Conservation (phyloP, 2,888 invertebrate genomes). For the Bedellia somnulentella region DNA sequence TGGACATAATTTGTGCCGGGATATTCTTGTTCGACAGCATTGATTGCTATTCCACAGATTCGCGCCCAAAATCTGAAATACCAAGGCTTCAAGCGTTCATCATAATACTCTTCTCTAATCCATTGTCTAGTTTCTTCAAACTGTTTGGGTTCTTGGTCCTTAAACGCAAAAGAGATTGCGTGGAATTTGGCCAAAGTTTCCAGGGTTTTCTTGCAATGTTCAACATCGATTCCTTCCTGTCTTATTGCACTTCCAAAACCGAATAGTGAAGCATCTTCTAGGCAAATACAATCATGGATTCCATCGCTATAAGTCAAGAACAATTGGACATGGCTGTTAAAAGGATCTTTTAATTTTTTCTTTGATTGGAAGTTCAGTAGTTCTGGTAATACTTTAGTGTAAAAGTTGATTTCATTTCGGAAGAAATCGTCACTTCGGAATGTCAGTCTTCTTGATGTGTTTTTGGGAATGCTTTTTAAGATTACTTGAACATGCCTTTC, state of each 20-base stretch:
- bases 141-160: constrained; percentile 49
- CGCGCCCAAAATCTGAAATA: constrained; percentile 55
- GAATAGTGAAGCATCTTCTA: constrained; percentile 53
- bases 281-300: constrained; percentile 52
- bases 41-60: constrained; percentile 54
- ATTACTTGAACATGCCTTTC: constrained; percentile 51
- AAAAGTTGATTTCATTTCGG: constrained; percentile 70
- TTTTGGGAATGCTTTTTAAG: constrained; percentile 68
- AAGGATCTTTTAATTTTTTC: constrained; percentile 42
- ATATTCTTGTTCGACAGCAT: constrained; percentile 67
- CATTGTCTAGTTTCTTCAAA: constrained; percentile 37
- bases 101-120: constrained; percentile 63
- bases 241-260: constrained; percentile 35
- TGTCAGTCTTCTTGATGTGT: constrained; percentile 62
- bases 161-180: constrained; percentile 62
- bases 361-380: constrained; percentile 40
- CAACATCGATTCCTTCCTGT: constrained; percentile 50
- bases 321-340: constrained; percentile 46
- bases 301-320: constrained; percentile 52
- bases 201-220: constrained; percentile 49
- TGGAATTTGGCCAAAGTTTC: constrained; percentile 61
- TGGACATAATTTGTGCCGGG: constrained; percentile 60
- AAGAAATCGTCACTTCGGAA: constrained; percentile 70
- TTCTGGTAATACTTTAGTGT: constrained; percentile 49
- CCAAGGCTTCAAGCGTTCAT: constrained; percentile 56